Evolutionary conservation across 1,140 invertebrate genomes (phyloP), one percentile per base, ranked within the genome.

Genomic region (Pentalonia nigronervosa): DNA sequence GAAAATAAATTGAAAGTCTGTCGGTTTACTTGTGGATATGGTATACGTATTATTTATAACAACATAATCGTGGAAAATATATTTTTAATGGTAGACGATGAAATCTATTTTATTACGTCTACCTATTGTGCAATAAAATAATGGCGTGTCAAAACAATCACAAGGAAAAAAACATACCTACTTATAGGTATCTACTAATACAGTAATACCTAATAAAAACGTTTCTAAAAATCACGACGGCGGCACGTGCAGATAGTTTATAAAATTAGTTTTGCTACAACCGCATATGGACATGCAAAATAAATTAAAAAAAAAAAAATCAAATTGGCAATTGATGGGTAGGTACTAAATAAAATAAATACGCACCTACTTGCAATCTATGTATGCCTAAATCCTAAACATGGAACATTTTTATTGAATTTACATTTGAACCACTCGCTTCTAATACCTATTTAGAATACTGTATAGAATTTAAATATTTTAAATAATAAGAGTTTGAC

Each of bases 51-150:
- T 25, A 53, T 36, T 30, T 23, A 11, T 41, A 56, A 56, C 47
- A 88, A 48, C 7, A 41, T 41, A 89, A 89, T 36, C 50, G 50
- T 45, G 7, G 20, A 50, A 50, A 48, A 88, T 3, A 88, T 48
- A 25, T 83, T 83, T 21, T 84, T 89, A 56, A 21, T 9, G 21
- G 21, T 41, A 56, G 50, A 89, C 88, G 48, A 56, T 89, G 34
- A 53, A 89, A 89, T 89, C 20, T 53, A 56, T 89, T 30, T 11
- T 89, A 89, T 53, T 89, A 89, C 45, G n/a, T 89, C 8, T 89
- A 23, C n/a, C 86, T 50, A 50, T 89, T 89, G 87, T 50, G 34
- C 25, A 89, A 89, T 89, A 23, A 56, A 89, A 41, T 89, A 89
- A 89, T 89, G 34, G 34, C 50, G 8, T 89, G n/a, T 89, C 88